Conservation (phyloP, 1,140 invertebrate species). For the Probaryconus sp. region DNA sequence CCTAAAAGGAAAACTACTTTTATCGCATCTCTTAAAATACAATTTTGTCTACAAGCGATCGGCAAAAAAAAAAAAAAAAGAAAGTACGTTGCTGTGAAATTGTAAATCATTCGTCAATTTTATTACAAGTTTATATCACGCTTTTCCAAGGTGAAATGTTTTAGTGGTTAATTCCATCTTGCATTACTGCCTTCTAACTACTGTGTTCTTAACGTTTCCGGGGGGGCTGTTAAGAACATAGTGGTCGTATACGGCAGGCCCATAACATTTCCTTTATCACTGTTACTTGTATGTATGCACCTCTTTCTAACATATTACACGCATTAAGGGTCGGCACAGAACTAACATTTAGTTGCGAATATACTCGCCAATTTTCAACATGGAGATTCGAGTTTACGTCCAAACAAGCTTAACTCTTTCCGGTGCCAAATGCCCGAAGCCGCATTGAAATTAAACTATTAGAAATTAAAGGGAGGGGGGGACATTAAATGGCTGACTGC, state of each 20-base stretch:
- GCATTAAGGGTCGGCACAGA: conserved; percentile 8
- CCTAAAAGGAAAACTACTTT: conserved; percentile 11
- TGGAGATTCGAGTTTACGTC: neutral
- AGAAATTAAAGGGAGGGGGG: conserved; percentile 33
- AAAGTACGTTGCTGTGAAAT: too few species aligned
- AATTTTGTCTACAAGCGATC: conserved; percentile 8
- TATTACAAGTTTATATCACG: conserved; percentile 19
- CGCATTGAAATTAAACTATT: conserved; percentile 31
- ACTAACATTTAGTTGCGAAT: neutral
- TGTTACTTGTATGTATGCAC: conserved; percentile 13
- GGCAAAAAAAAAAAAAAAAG: too few species aligned
- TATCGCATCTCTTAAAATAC: conserved; percentile 25
- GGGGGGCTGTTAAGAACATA: conserved; percentile 5
- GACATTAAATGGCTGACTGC: conserved; percentile 34
- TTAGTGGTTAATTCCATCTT: conserved; percentile 25
- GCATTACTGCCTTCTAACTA: too few species aligned
- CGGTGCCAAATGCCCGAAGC: conserved; percentile 39
- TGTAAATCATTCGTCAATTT: conserved; percentile 26
- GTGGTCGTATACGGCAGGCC: conserved; percentile 7
- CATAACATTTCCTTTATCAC: conserved; percentile 22
- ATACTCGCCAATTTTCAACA: conserved; percentile 7
- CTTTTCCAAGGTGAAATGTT: conserved; percentile 18
- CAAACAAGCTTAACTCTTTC: conserved; percentile 40
- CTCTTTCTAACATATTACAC: too few species aligned
- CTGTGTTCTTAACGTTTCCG: conserved; percentile 8